These are phyloP conservation scores for Monochamus saltuarius DNA, from an alignment of 1,140 invertebrate genomes.

Conservation along the genomic window DNA sequence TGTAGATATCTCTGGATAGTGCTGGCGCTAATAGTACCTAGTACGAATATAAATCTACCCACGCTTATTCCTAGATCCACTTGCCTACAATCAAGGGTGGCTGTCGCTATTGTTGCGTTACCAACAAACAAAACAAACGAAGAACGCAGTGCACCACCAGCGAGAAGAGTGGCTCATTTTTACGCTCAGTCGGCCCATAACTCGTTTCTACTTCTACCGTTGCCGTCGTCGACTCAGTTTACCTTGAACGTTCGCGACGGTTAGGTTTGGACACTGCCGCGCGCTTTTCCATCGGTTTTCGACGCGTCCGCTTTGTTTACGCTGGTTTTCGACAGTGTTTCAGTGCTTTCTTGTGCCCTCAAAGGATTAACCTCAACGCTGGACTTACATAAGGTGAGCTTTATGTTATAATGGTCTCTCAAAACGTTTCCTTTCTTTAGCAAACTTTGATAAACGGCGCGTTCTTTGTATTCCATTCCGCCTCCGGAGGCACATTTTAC, in stretches of 20 bases:
- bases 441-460: no score
- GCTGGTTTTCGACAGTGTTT: not conserved
- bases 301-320: not conserved
- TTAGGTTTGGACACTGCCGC: constrained; percentile 3
- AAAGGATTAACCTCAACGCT: not conserved
- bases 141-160: constrained; percentile 1
- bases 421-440: no score
- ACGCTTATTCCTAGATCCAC: no score
- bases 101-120: no score
- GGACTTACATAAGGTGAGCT: not conserved
- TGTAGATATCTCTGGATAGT: no score
- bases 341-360: constrained; percentile 3
- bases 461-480: no score
- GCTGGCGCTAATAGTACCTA: no score
- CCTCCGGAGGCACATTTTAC: no score
- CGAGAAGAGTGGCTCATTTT: constrained; percentile 24
- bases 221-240: constrained; percentile 27
- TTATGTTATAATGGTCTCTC: not conserved
- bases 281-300: not conserved
- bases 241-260: constrained; percentile 28
- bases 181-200: constrained; percentile 30
- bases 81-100: no score
- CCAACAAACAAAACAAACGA: no score
- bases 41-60: no score
- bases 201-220: constrained; percentile 33